Percentiles rank a stretch among this genome's conserved stretches.
These are phyloP conservation scores for Hippocampus zosterae DNA, from an alignment of 2,113 vertebrate genomes.

Conservation along the genomic window DNA sequence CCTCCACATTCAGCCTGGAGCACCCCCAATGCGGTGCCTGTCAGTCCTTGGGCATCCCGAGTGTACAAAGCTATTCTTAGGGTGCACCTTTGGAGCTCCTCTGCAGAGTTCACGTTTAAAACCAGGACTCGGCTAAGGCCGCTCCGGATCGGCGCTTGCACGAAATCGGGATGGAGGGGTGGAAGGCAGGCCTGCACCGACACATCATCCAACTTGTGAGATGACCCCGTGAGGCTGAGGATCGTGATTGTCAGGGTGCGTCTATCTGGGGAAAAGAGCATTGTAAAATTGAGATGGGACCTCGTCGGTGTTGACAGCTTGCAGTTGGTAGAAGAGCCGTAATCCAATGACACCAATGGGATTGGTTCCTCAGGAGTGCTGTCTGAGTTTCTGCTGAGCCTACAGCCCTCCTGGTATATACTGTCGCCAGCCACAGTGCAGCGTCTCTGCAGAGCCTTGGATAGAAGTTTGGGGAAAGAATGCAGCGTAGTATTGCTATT, in stretches of 20 bases:
- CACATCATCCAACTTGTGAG: slow-evolving; percentile 53
- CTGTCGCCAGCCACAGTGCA: slow-evolving; percentile 42
- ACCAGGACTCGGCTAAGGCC: slow-evolving; percentile 51
- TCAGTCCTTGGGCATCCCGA: slow-evolving; percentile 35
- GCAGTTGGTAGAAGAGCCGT: slow-evolving; percentile 44
- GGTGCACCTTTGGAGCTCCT: slow-evolving; percentile 62
- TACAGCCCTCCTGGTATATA: slow-evolving; percentile 34
- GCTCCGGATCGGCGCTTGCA: slow-evolving; percentile 8
- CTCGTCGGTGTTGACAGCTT: slow-evolving; percentile 22
- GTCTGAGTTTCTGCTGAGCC: slow-evolving; percentile 32
- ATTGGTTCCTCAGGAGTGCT: slow-evolving; percentile 41
- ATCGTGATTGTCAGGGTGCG: slow-evolving; percentile 62
- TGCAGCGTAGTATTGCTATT: slow-evolving; percentile 48
- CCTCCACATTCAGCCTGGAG: slow-evolving; percentile 65
- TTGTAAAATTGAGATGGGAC: slow-evolving; percentile 67
- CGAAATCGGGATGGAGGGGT: slow-evolving; percentile 47
- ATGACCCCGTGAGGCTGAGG: slow-evolving; percentile 57
- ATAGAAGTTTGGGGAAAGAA: slow-evolving; percentile 57
- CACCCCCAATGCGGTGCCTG: slow-evolving; percentile 62
- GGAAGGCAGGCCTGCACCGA: slow-evolving; percentile 64
- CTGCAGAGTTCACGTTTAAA: slow-evolving; percentile 56
- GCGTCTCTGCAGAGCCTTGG: slow-evolving; percentile 52
- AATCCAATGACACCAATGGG: slow-evolving; percentile 33
- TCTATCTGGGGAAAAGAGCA: slow-evolving; percentile 62
- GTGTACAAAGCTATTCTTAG: slow-evolving; percentile 59